A percentile compares a stretch with the other conserved stretches of the same genome.
These are phyloP conservation scores for Ovis canadensis DNA, from an alignment of 2,113 vertebrate species.

Conservation along the genomic window DNA sequence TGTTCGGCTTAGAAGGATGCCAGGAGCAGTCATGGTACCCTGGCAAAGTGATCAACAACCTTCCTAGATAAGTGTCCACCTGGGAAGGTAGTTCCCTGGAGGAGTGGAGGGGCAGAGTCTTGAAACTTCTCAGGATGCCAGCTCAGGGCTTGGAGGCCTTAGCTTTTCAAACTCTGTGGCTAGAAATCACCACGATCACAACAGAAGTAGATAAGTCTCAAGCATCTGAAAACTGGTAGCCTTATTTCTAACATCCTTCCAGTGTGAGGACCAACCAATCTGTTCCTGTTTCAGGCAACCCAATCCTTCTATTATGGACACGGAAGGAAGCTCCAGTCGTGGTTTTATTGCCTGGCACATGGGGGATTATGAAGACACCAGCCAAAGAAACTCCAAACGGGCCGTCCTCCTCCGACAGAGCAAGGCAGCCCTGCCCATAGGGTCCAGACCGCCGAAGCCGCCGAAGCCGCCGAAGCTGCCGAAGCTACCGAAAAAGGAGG, in stretches of 20 bases:
- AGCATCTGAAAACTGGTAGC: neutral
- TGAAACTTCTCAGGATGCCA: neutral
- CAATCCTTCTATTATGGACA: slow-evolving; percentile 31
- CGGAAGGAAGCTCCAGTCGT: neutral
- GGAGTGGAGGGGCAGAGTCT: neutral
- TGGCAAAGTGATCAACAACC: neutral
- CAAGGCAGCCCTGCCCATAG: rapidly evolving
- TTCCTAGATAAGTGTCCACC: neutral
- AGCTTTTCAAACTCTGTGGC: neutral
- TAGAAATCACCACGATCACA: neutral
- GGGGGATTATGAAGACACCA: neutral
- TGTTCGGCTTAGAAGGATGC: neutral
- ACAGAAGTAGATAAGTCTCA: neutral
- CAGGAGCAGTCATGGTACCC: neutral
- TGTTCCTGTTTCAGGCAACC: slow-evolving; percentile 63
- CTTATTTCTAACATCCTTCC: neutral
- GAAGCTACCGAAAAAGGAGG: neutral
- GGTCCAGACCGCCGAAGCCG: rapidly evolving
- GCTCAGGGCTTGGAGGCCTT: neutral
- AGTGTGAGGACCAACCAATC: neutral
- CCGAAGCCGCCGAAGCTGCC: neutral
- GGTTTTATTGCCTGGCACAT: slow-evolving; percentile 57
- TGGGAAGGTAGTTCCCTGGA: neutral
- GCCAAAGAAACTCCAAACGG: neutral
- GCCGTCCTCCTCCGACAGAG: neutral